Base-by-base conservation (phyloP, 2,888 invertebrate genomes). In the Andricus quercusramuli region DNA sequence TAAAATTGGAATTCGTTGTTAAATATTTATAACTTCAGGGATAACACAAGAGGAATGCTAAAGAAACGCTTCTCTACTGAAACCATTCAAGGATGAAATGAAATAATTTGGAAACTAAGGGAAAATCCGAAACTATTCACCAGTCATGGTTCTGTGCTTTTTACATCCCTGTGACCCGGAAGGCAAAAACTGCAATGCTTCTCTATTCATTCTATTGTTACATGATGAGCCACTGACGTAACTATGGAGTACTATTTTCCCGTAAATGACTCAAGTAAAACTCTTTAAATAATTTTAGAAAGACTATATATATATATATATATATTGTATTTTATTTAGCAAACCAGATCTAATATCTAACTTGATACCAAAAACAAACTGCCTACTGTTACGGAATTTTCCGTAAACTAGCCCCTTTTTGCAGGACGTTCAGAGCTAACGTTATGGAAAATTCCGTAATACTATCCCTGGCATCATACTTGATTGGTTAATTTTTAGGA, bases 21-120 rank as follows among this genome's bases (percentile, higher is more conserved):
- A 17, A 47, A 47, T 70, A 29, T 51, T 62, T 37, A 77, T 6
- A 64, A 22, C 56, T 77, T 20, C 37, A 62, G 17, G 37, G 15
- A 32, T 22, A 77, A 77, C 22, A 64, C 37, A 62, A 29, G 9
- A 37, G n/a, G 37, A 70, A 70, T 70, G 17, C 29, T 22, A 66
- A 37, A 32, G 78, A 22, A 29, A 25, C 29, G 51, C 51, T 70
- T 70, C 29, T 70, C 47, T 37, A 8, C 37, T 20, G 51, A 32
- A 78, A 81, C 68, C 81, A 80, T 78, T 83, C 83, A 80, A 77
- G 84, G 83, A 79, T 85, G 84, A 86, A 86, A 85, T 85, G 80
- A 83, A 85, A 84, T 84, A 81, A 84, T 65, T 78, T 76, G 78
- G 64, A 79, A 68, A 78, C 59, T n/a, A 47, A 37, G 32, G 37